phyloP scores from a whole-genome alignment of 2,797 vertebrate genomes.

The Pseudochirops cupreus region DNA sequence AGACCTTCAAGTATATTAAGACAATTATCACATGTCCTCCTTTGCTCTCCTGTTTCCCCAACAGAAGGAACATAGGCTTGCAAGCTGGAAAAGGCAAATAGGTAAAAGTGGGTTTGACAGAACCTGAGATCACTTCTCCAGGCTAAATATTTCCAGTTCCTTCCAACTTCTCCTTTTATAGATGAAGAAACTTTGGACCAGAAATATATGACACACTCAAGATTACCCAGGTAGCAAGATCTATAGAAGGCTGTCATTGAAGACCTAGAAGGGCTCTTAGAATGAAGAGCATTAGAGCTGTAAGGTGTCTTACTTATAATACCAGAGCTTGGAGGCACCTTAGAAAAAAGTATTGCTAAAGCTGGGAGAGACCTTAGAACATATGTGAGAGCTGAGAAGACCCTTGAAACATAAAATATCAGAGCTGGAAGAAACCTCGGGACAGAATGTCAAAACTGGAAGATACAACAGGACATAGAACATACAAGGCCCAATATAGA shows the following conservation, averaged over 20 bases:
- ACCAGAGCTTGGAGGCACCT: neutral
- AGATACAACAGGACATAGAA: neutral
- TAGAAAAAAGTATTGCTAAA: neutral
- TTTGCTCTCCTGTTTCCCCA: neutral
- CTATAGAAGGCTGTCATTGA: neutral
- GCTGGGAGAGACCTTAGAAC: neutral
- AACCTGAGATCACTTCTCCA: neutral
- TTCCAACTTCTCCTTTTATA: neutral
- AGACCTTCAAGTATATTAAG: neutral
- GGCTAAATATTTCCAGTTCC: neutral
- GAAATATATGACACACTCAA: neutral
- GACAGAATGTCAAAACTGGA: neutral
- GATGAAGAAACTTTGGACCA: neutral
- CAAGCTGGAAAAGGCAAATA: neutral
- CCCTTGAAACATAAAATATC: neutral
- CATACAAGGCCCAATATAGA: neutral
- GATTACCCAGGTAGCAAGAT: neutral
- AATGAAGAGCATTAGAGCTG: neutral
- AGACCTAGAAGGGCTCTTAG: neutral
- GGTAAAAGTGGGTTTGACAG: neutral
- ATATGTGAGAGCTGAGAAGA: neutral
- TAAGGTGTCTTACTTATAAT: neutral
- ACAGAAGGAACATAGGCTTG: neutral
- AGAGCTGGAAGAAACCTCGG: neutral
- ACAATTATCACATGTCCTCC: neutral